These are phyloP conservation scores for Mycetomoellerius zeteki DNA, from an alignment of 1,140 invertebrate species.

Conservation along the genomic window DNA sequence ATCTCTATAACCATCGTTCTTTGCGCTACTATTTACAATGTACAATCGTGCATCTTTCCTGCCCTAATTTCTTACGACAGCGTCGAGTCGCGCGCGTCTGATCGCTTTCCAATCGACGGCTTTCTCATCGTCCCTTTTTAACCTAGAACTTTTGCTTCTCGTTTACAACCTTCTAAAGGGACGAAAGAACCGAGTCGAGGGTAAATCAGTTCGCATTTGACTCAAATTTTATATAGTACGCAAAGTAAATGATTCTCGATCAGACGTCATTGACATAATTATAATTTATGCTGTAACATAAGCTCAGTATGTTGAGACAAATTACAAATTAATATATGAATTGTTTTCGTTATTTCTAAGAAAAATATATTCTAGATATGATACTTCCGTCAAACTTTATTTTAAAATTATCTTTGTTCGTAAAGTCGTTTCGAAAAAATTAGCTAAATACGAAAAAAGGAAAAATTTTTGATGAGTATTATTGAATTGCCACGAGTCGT, in stretches of 20 bases:
- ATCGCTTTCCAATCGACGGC: constrained; percentile 59
- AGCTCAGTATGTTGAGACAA: not conserved
- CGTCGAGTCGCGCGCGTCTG: constrained; percentile 61
- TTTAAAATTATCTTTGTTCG: not conserved
- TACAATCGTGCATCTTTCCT: constrained; percentile 83
- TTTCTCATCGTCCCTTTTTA: constrained; percentile 12
- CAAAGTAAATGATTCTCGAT: constrained; percentile 72
- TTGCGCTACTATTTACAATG: constrained; percentile 86
- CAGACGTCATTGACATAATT: constrained; percentile 81
- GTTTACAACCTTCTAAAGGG: not conserved
- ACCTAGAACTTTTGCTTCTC: not conserved
- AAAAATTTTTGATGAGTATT: not conserved
- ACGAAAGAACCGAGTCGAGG: not conserved
- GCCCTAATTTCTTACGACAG: constrained; percentile 81
- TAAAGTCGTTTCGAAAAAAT: not conserved
- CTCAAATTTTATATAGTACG: constrained; percentile 28
- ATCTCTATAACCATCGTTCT: constrained; percentile 74
- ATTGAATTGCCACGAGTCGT: constrained; percentile 6
- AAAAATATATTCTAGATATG: not conserved
- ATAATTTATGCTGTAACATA: constrained; percentile 58
- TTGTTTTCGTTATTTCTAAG: not conserved
- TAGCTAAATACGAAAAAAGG: not conserved
- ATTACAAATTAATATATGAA: not conserved
- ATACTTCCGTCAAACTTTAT: not conserved
- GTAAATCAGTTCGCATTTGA: constrained; percentile 8